Base-by-base conservation (phyloP, 2,113 vertebrate genomes). In the Nipponia nippon region DNA sequence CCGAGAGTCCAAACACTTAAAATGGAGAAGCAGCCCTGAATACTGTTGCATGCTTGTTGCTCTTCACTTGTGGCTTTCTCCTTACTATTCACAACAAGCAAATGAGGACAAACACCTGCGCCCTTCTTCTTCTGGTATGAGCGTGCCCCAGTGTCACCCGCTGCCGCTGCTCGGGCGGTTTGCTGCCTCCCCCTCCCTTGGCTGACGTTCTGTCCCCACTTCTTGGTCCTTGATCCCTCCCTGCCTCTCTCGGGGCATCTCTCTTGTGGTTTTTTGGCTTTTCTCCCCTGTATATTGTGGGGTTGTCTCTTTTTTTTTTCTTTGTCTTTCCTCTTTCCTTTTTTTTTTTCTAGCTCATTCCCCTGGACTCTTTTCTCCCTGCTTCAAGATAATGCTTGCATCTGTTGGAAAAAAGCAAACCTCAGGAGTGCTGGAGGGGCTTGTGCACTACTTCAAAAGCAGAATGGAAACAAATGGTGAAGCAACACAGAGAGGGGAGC, bases 1-100 rank as follows among this genome's bases (percentile, higher is more conserved):
- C 29, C 10, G 47, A 71, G 70, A 78, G n/a, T 53, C 19, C 3
- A 17, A 42, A 65, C 40, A 44, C 29, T 63, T 63, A 40, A 82
- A 89, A 76, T 69, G 49, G 78, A 67, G 52, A 59, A 71, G 62
- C 56, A 58, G 49, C 23, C 22, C 52, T 61, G 65, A 79, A 79
- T 71, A 67, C 26, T 59, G 7, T 61, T 53, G 27, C 47, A 34
- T 40, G 50, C 16, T 71, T 85, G 11, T 30, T 88, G 42, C 30
- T 79, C 61, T 79, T 89, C 42, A 36, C 32, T 86, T 86, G 46
- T n/a, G 40, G 40, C 46, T 93, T 91, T 88, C 53, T 92, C 78
- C 36, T 92, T 63, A 22, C 18, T 79, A 16, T 36, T 91, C 40
- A 46, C 52, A 76, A 47, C 44, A 88, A 93, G 85, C 11, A 69